A percentile compares a stretch with the other conserved stretches of the same genome.
phyloP scores from a whole-genome alignment of 2,797 vertebrate species.

The Acrossocheilus wenchowensis region DNA sequence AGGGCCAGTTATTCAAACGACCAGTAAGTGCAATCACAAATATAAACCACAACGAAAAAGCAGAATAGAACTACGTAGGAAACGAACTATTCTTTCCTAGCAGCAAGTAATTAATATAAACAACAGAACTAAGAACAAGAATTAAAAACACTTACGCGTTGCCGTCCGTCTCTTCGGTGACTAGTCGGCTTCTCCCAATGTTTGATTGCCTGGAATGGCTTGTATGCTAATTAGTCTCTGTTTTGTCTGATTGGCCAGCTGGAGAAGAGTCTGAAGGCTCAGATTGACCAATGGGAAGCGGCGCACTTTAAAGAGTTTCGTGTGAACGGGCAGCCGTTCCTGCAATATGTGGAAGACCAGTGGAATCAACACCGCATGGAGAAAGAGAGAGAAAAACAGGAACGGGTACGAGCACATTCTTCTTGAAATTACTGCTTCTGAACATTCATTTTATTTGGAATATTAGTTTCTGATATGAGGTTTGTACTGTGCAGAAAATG shows the following conservation, averaged over 20 bases:
- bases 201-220: neutral
- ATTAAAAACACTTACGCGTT: too few species aligned
- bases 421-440: neutral
- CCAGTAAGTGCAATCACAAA: too few species aligned
- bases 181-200: too few species aligned
- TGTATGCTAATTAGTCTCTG: neutral
- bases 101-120: too few species aligned
- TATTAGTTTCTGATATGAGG: neutral
- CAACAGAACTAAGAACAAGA: too few species aligned
- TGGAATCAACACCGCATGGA: constrained; percentile 85
- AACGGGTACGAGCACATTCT: constrained; percentile 78
- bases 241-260: constrained; percentile 75
- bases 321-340: constrained; percentile 86
- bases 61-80: too few species aligned
- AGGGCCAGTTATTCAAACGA: too few species aligned
- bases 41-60: too few species aligned
- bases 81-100: too few species aligned
- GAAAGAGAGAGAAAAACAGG: constrained; percentile 90
- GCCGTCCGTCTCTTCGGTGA: too few species aligned
- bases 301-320: constrained; percentile 78
- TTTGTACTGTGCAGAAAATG: constrained; percentile 1
- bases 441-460: neutral
- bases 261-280: constrained; percentile 86
- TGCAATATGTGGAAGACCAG: constrained; percentile 85
- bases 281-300: constrained; percentile 85